Evolutionary conservation across 2,113 vertebrate species (phyloP).

Genomic region (Microtus ochrogaster): DNA sequence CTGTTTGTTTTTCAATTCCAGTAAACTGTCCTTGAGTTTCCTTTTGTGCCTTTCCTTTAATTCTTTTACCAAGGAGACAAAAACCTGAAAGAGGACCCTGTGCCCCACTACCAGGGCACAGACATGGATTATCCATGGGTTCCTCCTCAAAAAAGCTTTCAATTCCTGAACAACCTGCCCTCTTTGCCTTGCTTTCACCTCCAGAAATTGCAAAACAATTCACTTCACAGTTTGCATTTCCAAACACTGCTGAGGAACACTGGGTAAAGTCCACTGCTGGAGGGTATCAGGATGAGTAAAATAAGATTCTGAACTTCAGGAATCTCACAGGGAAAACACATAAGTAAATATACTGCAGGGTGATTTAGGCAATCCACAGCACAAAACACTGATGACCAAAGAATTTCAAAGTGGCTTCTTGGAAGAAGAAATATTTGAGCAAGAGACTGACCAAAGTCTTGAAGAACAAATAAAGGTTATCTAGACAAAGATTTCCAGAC

Average conservation of each 20-base stretch:
- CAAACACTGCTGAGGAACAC: neutral
- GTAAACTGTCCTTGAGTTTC: neutral
- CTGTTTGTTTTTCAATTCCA: neutral
- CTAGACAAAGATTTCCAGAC: neutral
- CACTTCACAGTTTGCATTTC: constrained; percentile 26
- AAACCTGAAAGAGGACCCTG: neutral
- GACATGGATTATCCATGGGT: neutral
- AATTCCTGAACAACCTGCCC: neutral
- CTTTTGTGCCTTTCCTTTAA: neutral
- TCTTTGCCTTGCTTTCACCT: neutral
- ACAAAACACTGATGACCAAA: neutral
- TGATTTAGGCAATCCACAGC: neutral
- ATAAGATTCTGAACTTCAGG: neutral
- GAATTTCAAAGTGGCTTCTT: constrained; percentile 5
- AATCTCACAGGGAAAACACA: neutral
- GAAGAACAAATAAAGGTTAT: constrained; percentile 14
- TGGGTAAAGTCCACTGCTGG: neutral
- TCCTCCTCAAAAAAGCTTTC: neutral
- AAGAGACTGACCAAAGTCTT: constrained; percentile 17
- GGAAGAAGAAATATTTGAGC: neutral
- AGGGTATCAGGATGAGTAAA: neutral
- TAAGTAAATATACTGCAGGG: neutral
- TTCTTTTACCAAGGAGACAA: neutral
- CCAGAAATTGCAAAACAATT: neutral
- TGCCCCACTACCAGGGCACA: neutral